These are phyloP conservation scores for Drosophila insularis DNA, from an alignment of 1,140 invertebrate genomes.

Conservation along the genomic window DNA sequence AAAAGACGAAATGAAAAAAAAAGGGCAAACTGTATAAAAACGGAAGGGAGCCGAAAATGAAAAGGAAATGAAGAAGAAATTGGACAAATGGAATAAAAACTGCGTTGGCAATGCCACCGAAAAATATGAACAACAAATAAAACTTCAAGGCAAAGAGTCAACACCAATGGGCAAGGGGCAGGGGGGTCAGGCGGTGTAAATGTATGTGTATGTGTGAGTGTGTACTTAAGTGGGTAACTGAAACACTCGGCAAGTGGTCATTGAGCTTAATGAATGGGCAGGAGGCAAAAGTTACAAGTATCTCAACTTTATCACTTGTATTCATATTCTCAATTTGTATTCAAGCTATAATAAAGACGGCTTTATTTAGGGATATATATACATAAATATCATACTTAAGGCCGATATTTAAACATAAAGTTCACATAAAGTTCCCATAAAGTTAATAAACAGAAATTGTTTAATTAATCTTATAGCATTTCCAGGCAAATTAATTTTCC, in stretches of 20 bases:
- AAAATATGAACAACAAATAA: slow-evolving; percentile 40
- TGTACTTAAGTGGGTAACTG: slow-evolving; percentile 34
- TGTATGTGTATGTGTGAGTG: slow-evolving; percentile 7
- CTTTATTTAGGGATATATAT: too few relatives aligned
- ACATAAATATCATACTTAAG: too few relatives aligned
- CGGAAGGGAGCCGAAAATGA: slow-evolving; percentile 1
- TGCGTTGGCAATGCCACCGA: slow-evolving; percentile 21
- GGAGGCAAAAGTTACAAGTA: not conserved
- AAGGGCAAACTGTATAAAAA: slow-evolving; percentile 4
- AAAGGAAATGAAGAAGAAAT: slow-evolving; percentile 17
- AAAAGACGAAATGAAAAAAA: not conserved
- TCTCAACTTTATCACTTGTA: too few relatives aligned
- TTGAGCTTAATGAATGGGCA: slow-evolving; percentile 7
- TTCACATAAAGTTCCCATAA: too few relatives aligned
- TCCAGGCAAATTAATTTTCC: too few relatives aligned
- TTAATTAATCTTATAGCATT: too few relatives aligned
- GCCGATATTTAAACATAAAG: too few relatives aligned
- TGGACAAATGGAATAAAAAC: slow-evolving; percentile 55
- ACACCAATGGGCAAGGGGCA: not conserved
- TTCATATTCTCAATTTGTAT: too few relatives aligned
- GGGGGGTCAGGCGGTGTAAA: not conserved
- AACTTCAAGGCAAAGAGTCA: not conserved
- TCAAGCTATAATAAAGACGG: too few relatives aligned
- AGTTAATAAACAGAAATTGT: too few relatives aligned
- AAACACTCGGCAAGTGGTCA: slow-evolving; percentile 39